Conservation (phyloP, 2,888 invertebrate genomes). For the Drosophila ezoana region DNA sequence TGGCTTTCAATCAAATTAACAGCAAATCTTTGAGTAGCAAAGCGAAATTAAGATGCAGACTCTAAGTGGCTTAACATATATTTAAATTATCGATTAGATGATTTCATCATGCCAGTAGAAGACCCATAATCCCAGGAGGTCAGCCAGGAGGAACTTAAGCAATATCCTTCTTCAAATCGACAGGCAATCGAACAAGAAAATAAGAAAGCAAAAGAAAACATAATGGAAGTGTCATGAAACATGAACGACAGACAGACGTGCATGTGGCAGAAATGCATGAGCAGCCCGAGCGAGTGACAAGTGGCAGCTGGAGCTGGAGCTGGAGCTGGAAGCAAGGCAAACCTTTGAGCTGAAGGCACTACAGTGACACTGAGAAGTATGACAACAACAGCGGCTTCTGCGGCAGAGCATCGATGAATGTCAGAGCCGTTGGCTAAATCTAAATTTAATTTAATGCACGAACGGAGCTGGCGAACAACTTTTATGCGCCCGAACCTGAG, state of each 20-base stretch:
- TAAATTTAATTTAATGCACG: conserved; percentile 81
- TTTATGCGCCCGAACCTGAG: conserved; percentile 52
- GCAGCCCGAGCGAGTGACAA: conserved; percentile 49
- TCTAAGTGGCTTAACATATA: not conserved
- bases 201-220: conserved; percentile 27
- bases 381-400: conserved; percentile 48
- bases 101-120: not conserved
- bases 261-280: conserved; percentile 60
- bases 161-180: conserved; percentile 23
- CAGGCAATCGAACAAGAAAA: conserved; percentile 15
- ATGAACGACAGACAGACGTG: conserved; percentile 59
- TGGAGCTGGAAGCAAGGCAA: conserved; percentile 25
- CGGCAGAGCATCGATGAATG: conserved; percentile 60
- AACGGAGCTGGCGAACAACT: conserved; percentile 70
- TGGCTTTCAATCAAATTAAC: conserved; percentile 18
- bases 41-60: not conserved
- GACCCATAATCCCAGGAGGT: not conserved
- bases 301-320: conserved; percentile 53
- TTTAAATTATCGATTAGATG: conserved; percentile 1
- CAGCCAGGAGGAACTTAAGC: conserved; percentile 13
- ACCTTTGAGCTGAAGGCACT: conserved; percentile 33
- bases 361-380: conserved; percentile 59
- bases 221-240: conserved; percentile 54
- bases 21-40: not conserved
- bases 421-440: conserved; percentile 68